Evolutionary conservation across 2,888 invertebrate species (phyloP), one percentile per base, ranked within the genome.

Genomic region (Chesias legatella): DNA sequence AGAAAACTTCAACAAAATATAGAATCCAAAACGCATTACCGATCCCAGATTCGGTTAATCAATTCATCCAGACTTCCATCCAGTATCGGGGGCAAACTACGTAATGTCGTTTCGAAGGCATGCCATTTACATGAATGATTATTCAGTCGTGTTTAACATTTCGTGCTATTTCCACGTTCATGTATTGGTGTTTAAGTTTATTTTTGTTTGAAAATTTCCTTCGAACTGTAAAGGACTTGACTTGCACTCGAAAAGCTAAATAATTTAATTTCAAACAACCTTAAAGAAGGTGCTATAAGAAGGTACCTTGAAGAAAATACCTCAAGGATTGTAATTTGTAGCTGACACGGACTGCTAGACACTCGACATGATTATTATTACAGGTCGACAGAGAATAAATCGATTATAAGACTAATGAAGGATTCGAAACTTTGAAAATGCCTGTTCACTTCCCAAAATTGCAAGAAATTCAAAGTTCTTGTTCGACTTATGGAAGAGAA

Each of bases 51-150:
- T 67, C 51, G 55, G 60, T 64, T 73, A 76, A 79, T 77, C 71
- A 71, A 72, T 77, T 73, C 71, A 71, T 73, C 63, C 73, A 62
- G 67, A 67, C 67, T 71, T 66, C 58, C 63, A 57, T 67, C 63
- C 63, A 60, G 58, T 60, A 75, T 77, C 62, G 69, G 64, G 69
- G 67, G 68, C 70, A 75, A 79, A 77, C 80, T 79, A 74, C 71
- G 69, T 70, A 73, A 77, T 71, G 73, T 72, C 63, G 68, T 70
- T 73, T 73, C 70, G 59, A 66, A 73, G 71, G 74, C 73, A 75
- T 73, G 67, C 69, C 73, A 80, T 82, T 81, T 82, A 79, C 79
- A 82, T 81, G 76, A 80, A 77, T 80, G 77, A 79, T 80, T 79
- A 79, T 79, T 77, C 73, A 67, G 59, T 51, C 60, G 56, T 57